Evolutionary conservation across 2,888 invertebrate genomes (phyloP).

Genomic region (Callosobruchus maculatus): DNA sequence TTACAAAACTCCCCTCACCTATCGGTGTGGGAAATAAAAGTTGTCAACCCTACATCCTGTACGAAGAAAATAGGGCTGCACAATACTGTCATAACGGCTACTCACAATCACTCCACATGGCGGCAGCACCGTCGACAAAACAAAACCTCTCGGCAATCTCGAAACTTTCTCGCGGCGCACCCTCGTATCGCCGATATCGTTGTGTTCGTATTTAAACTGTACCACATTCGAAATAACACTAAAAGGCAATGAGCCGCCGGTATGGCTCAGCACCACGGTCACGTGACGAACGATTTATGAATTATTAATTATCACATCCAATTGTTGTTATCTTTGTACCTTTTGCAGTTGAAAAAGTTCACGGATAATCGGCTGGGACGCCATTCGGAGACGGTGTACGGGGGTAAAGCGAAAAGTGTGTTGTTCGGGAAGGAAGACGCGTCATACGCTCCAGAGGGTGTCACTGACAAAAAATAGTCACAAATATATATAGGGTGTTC

Average conservation of each 20-base stretch:
- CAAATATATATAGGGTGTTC: no score
- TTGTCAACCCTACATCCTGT: no score
- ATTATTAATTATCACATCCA: slow-evolving; percentile 24
- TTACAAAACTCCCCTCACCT: no score
- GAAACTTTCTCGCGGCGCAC: background rate
- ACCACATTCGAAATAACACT: slow-evolving; percentile 1
- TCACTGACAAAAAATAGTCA: no score
- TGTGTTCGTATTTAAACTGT: slow-evolving; percentile 10
- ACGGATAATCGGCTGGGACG: slow-evolving; percentile 1
- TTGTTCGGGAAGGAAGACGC: no score
- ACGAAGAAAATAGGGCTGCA: no score
- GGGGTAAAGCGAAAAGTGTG: background rate
- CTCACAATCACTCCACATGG: background rate
- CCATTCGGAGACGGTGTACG: background rate
- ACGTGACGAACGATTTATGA: slow-evolving; percentile 22
- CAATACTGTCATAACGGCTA: no score
- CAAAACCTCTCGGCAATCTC: background rate
- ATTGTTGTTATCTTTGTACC: slow-evolving; percentile 23
- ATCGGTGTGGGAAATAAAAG: no score
- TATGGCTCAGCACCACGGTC: background rate
- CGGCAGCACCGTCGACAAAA: background rate
- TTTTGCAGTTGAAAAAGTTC: slow-evolving; percentile 6
- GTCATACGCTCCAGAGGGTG: no score
- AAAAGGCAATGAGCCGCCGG: background rate
- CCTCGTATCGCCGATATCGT: background rate